phyloP scores from a whole-genome alignment of 2,888 invertebrate genomes.

The Trichacis sp. region DNA sequence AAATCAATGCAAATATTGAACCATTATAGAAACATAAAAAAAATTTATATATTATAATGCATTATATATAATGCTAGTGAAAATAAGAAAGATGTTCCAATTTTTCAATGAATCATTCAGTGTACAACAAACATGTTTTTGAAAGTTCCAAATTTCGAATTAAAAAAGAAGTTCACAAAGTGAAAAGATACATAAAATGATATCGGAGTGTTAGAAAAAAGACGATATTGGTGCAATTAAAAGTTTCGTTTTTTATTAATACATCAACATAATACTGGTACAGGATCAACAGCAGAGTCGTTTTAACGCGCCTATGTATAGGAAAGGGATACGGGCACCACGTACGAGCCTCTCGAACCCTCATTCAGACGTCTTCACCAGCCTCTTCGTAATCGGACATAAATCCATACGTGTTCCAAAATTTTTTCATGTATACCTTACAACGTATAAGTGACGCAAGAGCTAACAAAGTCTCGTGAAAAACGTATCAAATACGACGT shows the following conservation, averaged over 20 bases:
- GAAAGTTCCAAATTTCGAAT: too few relatives aligned
- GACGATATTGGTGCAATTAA: slow-evolving; percentile 25
- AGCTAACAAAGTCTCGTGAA: slow-evolving; percentile 9
- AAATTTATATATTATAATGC: too few relatives aligned
- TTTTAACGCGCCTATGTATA: slow-evolving; percentile 55
- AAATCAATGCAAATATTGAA: too few relatives aligned
- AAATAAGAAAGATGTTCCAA: too few relatives aligned
- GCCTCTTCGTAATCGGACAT: slow-evolving; percentile 9
- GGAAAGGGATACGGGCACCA: slow-evolving; percentile 26
- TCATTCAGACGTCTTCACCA: slow-evolving; percentile 18
- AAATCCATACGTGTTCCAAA: slow-evolving; percentile 3
- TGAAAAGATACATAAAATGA: background rate
- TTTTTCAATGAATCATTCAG: too few relatives aligned
- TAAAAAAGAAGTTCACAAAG: too few relatives aligned
- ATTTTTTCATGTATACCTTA: background rate
- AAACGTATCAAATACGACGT: slow-evolving; percentile 7
- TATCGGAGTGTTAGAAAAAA: slow-evolving; percentile 10
- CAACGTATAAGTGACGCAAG: slow-evolving; percentile 4
- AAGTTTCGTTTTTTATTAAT: slow-evolving; percentile 53
- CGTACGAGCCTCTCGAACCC: slow-evolving; percentile 12
- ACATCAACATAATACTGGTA: slow-evolving; percentile 62
- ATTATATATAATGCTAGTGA: too few relatives aligned
- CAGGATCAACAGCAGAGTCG: slow-evolving; percentile 47
- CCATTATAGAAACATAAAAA: too few relatives aligned
- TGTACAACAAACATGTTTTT: too few relatives aligned